These are phyloP conservation scores for Stramonita haemastoma DNA, from an alignment of 2,888 invertebrate species.

Conservation along the genomic window DNA sequence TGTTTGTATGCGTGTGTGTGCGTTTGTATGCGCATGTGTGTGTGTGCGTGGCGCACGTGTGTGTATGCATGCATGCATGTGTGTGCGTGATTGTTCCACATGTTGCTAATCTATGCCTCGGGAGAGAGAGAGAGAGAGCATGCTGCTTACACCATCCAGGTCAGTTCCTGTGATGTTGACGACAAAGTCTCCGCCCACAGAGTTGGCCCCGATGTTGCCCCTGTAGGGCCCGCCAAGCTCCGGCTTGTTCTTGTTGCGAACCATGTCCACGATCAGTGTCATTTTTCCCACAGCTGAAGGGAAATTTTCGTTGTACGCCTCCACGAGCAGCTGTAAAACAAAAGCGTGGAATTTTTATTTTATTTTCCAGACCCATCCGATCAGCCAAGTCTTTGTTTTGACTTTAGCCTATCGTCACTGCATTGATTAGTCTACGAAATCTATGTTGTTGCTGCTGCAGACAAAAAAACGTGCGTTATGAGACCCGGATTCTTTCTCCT, in stretches of 20 bases:
- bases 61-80: not conserved
- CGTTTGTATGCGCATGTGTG: not conserved
- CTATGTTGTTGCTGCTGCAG: too few species aligned
- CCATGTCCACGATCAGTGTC: conserved; percentile 60
- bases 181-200: conserved; percentile 38
- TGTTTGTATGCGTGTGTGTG: not conserved
- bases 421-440: too few species aligned
- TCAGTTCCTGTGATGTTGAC: conserved; percentile 45
- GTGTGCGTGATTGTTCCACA: not conserved
- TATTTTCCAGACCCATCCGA: too few species aligned
- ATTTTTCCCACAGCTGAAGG: conserved; percentile 59
- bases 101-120: too few species aligned
- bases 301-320: conserved; percentile 66
- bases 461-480: too few species aligned
- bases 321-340: conserved; percentile 59
- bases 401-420: too few species aligned
- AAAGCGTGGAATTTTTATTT: too few species aligned
- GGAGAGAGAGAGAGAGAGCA: too few species aligned
- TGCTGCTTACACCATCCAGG: conserved; percentile 46
- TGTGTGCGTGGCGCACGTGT: not conserved
- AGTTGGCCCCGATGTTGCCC: conserved; percentile 38
- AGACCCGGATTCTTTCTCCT: too few species aligned
- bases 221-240: conserved; percentile 49
- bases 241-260: conserved; percentile 68
- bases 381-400: too few species aligned